phyloP scores from a whole-genome alignment of 2,113 vertebrate species.

The Sinocyclocheilus maitianheensis region DNA sequence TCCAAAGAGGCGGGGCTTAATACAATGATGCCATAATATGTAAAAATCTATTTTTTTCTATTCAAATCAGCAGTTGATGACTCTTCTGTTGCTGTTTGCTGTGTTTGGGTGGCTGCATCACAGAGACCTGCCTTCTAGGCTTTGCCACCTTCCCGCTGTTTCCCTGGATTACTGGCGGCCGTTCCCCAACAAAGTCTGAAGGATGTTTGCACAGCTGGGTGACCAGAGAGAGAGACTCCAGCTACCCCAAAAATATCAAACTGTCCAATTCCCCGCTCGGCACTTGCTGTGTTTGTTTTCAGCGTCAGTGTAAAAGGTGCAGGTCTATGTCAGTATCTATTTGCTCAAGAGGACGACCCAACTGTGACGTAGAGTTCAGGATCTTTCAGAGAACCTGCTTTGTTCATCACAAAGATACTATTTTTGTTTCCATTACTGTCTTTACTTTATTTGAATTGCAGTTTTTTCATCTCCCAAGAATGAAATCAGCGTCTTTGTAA shows the following conservation, averaged over 20 bases:
- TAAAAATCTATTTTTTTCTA: background rate
- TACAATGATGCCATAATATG: background rate
- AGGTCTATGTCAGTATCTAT: conserved; percentile 43
- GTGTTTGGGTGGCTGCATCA: conserved; percentile 11
- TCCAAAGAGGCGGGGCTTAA: too few relatives aligned
- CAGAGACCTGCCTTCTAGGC: conserved; percentile 11
- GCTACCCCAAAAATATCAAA: conserved; percentile 57
- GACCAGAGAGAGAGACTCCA: conserved; percentile 48
- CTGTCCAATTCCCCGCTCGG: conserved; percentile 53
- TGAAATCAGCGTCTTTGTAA: conserved; percentile 10
- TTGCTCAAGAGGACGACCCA: conserved; percentile 45
- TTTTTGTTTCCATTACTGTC: conserved; percentile 41
- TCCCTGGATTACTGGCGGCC: conserved; percentile 53
- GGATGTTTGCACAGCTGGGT: conserved; percentile 60
- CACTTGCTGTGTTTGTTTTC: conserved; percentile 39
- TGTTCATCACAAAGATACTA: conserved; percentile 45
- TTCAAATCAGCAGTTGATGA: background rate
- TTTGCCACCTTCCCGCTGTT: conserved; percentile 49
- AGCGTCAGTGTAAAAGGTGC: conserved; percentile 34
- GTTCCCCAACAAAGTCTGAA: conserved; percentile 45
- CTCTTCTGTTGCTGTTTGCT: background rate
- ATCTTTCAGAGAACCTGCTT: conserved; percentile 48
- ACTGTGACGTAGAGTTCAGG: conserved; percentile 32
- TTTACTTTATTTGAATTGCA: conserved; percentile 30
- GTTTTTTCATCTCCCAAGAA: conserved; percentile 32